Conservation (phyloP, 2,888 invertebrate species). For the Nineta flava region DNA sequence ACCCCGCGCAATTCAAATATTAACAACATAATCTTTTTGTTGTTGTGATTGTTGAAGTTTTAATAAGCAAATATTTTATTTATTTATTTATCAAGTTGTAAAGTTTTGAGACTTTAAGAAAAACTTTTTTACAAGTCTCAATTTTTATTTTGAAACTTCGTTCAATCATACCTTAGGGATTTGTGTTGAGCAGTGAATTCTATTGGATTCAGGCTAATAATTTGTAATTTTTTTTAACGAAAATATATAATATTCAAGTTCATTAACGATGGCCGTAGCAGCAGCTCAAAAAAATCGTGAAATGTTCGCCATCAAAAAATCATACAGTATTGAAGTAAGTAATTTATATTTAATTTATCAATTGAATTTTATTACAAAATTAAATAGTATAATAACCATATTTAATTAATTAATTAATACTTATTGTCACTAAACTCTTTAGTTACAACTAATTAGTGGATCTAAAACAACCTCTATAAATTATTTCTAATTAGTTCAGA, state of each 20-base stretch:
- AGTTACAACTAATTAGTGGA: too few species aligned
- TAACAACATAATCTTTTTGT: background rate
- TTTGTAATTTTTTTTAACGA: conserved; percentile 25
- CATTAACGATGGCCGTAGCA: conserved; percentile 52
- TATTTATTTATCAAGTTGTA: background rate
- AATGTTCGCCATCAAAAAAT: conserved; percentile 94
- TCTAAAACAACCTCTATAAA: too few species aligned
- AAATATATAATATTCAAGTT: conserved; percentile 18
- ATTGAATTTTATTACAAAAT: too few species aligned
- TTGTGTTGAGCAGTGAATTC: background rate
- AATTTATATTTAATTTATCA: too few species aligned
- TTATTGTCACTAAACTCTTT: too few species aligned
- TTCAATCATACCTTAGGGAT: background rate
- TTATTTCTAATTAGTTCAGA: background rate
- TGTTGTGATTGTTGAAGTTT: background rate
- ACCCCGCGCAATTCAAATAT: background rate
- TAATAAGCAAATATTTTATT: background rate
- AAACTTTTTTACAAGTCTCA: background rate
- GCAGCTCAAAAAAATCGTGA: conserved; percentile 89
- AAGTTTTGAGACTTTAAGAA: background rate
- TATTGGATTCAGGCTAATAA: conserved; percentile 2
- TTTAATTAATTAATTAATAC: too few species aligned
- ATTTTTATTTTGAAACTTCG: background rate
- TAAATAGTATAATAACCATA: too few species aligned
- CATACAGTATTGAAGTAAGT: conserved; percentile 93